A percentile compares a stretch with the other conserved stretches of the same genome.
Evolutionary conservation across 1,140 invertebrate genomes (phyloP).

Genomic region (Bactericera cockerelli): DNA sequence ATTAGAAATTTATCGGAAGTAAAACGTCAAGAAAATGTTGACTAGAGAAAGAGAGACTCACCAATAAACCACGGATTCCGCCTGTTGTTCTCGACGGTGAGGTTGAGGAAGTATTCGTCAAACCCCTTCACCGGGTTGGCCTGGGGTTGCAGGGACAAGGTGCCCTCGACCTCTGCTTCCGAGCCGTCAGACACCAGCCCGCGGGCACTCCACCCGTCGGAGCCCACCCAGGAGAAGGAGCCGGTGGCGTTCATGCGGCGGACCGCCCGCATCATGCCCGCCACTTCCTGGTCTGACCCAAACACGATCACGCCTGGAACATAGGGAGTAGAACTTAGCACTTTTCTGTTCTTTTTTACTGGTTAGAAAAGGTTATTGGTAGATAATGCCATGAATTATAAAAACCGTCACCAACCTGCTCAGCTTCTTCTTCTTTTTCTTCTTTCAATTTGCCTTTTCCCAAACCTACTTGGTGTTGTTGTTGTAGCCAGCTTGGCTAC

Average conservation of each 20-base stretch:
- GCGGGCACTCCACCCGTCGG: slow-evolving; percentile 80
- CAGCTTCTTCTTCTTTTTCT: too few relatives aligned
- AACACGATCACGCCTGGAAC: slow-evolving; percentile 81
- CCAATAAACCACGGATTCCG: slow-evolving; percentile 89
- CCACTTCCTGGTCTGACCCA: slow-evolving; percentile 91
- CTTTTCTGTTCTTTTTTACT: too few relatives aligned
- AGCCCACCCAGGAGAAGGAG: slow-evolving; percentile 86
- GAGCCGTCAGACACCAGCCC: slow-evolving; percentile 76
- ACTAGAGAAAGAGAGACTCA: too few relatives aligned
- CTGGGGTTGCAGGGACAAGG: slow-evolving; percentile 76
- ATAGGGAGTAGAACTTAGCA: slow-evolving; percentile 19
- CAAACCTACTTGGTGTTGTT: too few relatives aligned
- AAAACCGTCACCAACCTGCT: too few relatives aligned
- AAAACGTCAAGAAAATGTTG: too few relatives aligned
- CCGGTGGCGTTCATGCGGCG: slow-evolving; percentile 72
- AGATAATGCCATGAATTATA: too few relatives aligned
- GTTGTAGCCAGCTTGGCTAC: too few relatives aligned
- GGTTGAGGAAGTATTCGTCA: slow-evolving; percentile 69
- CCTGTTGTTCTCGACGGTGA: slow-evolving; percentile 71
- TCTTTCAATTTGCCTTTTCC: too few relatives aligned
- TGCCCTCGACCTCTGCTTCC: slow-evolving; percentile 77
- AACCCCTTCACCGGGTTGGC: slow-evolving; percentile 76
- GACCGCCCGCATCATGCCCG: slow-evolving; percentile 81
- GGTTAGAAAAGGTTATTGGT: too few relatives aligned
- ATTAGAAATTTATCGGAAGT: too few relatives aligned